A percentile compares a stretch with the other conserved stretches of the same genome.
phyloP scores from a whole-genome alignment of 2,888 invertebrate genomes.

The Eupeodes latifasciatus region DNA sequence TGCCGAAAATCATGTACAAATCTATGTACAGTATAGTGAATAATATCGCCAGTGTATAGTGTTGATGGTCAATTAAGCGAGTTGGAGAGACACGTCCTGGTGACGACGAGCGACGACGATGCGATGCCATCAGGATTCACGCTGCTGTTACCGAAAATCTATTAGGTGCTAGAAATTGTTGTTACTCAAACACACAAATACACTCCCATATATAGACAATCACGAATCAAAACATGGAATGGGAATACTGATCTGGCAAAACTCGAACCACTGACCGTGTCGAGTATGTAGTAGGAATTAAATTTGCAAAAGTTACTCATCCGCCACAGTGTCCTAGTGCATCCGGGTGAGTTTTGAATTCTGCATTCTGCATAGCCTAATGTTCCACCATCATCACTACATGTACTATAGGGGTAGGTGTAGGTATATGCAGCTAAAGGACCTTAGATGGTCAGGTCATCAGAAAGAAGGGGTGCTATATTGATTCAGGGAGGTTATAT shows the following conservation, averaged over 20 bases:
- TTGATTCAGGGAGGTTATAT: slow-evolving; percentile 45
- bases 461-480: background rate
- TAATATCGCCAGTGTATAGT: background rate
- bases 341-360: slow-evolving; percentile 48
- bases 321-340: slow-evolving; percentile 41
- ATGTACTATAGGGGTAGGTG: too few relatives aligned
- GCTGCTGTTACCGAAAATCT: slow-evolving; percentile 39
- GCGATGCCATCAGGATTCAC: slow-evolving; percentile 7
- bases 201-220: background rate
- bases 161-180: slow-evolving; percentile 33
- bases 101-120: background rate
- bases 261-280: slow-evolving; percentile 52
- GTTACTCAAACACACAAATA: background rate
- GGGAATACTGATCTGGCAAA: slow-evolving; percentile 25
- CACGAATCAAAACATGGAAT: background rate
- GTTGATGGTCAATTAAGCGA: slow-evolving; percentile 49
- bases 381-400: background rate
- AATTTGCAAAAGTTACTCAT: slow-evolving; percentile 66
- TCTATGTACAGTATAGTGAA: background rate
- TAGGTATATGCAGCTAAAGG: background rate
- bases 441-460: background rate
- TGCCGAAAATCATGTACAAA: background rate
- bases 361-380: slow-evolving; percentile 29
- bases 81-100: slow-evolving; percentile 21
- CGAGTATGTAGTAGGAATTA: slow-evolving; percentile 49